Conservation (phyloP, 2,113 vertebrate genomes). For the Oenanthe melanoleuca region DNA sequence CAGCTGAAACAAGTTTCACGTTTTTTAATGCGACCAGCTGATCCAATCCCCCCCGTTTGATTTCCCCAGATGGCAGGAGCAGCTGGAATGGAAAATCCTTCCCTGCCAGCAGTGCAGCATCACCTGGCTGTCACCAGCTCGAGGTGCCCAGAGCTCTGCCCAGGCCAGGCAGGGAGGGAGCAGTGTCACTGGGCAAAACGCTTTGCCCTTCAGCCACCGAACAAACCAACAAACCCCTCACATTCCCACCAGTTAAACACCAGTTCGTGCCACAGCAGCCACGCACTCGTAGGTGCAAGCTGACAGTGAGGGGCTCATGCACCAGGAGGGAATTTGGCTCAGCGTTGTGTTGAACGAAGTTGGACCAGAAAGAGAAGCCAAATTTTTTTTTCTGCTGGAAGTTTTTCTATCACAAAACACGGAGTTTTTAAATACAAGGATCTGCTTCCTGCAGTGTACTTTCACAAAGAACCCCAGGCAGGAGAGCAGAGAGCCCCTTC, state of each 20-base stretch:
- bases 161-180: fast-evolving
- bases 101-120: slow-evolving; percentile 5
- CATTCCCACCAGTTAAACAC: background rate
- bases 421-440: background rate
- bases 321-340: background rate
- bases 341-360: fast-evolving
- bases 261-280: background rate
- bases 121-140: background rate
- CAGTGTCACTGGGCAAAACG: fast-evolving
- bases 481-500: background rate
- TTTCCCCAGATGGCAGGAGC: slow-evolving; percentile 69
- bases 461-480: background rate
- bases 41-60: slow-evolving; percentile 20
- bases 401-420: background rate
- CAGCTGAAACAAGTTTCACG: slow-evolving; percentile 49
- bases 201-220: background rate
- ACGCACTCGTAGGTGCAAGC: fast-evolving
- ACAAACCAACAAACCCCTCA: background rate
- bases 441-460: background rate
- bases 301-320: background rate
- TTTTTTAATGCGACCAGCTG: slow-evolving; percentile 54
- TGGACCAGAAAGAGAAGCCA: background rate
- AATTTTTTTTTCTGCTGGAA: background rate
- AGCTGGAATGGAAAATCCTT: slow-evolving; percentile 61
- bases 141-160: fast-evolving